Conservation (phyloP, 2,888 invertebrate genomes). For the Clanis bilineata region DNA sequence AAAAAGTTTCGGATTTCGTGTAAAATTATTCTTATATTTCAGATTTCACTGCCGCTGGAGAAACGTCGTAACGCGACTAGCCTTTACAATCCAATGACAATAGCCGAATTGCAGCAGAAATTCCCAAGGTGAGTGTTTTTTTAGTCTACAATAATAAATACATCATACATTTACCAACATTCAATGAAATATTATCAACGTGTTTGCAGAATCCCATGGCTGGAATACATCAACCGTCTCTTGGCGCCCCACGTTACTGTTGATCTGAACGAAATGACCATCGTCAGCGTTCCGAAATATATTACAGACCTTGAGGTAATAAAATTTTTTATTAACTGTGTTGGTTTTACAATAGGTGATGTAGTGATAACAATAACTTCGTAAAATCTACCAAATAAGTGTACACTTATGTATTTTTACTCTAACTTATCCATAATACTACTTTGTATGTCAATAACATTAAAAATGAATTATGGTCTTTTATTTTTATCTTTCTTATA, state of each 20-base stretch:
- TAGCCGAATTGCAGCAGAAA: conserved; percentile 87
- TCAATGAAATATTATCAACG: not conserved
- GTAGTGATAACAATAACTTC: too few relatives aligned
- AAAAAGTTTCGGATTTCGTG: not conserved
- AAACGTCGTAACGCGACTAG: conserved; percentile 94
- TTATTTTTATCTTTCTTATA: conserved; percentile 26
- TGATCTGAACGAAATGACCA: conserved; percentile 87
- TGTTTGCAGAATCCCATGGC: conserved; percentile 85
- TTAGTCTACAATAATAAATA: not conserved
- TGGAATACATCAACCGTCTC: conserved; percentile 91
- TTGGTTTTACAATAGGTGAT: too few relatives aligned
- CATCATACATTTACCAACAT: not conserved
- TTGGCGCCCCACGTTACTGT: conserved; percentile 85
- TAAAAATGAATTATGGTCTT: not conserved
- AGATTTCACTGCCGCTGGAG: conserved; percentile 94
- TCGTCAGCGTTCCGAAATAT: conserved; percentile 93
- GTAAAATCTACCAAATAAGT: too few relatives aligned
- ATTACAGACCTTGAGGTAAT: conserved; percentile 86
- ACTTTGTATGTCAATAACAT: not conserved
- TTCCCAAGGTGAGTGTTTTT: conserved; percentile 82
- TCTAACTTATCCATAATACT: not conserved
- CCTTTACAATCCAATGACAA: conserved; percentile 95
- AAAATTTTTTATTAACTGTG: too few relatives aligned
- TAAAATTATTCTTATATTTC: conserved; percentile 24
- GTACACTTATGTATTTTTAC: too few relatives aligned